These are phyloP conservation scores for Nematolebias whitei DNA, from an alignment of 2,113 vertebrate genomes.

Conservation along the genomic window DNA sequence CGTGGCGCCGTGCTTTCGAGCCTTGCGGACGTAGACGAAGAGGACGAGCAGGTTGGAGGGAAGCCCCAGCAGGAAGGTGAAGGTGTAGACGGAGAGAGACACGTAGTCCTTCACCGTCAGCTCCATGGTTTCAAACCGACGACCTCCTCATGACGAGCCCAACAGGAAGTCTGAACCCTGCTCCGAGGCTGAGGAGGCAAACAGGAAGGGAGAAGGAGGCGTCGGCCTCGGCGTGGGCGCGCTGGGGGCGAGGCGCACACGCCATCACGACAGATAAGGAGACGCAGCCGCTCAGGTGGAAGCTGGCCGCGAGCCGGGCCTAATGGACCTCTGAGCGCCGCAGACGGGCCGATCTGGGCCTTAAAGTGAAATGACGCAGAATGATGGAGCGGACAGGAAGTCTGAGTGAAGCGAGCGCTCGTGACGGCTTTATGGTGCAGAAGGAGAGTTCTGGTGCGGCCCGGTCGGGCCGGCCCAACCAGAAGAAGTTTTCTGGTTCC, in stretches of 20 bases:
- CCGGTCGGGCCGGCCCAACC: conserved; percentile 13
- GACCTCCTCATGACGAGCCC: conserved; percentile 13
- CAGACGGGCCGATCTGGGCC: too few relatives aligned
- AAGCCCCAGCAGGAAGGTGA: conserved; percentile 82
- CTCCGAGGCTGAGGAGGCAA: background rate
- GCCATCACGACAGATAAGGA: conserved; percentile 64
- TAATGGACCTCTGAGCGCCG: conserved; percentile 65
- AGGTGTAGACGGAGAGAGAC: conserved; percentile 67
- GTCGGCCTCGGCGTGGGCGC: conserved; percentile 32
- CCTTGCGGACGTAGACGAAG: conserved; percentile 77
- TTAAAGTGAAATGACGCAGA: conserved; percentile 84
- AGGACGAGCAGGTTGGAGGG: conserved; percentile 82
- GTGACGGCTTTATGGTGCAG: conserved; percentile 46
- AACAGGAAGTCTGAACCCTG: fast-evolving
- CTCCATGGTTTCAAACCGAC: conserved; percentile 37
- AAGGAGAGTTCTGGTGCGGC: conserved; percentile 1
- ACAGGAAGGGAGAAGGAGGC: conserved; percentile 24
- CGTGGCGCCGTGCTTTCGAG: conserved; percentile 74
- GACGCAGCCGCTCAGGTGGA: conserved; percentile 59
- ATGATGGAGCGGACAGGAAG: conserved; percentile 77
- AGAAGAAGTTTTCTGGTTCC: too few relatives aligned
- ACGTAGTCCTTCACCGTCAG: conserved; percentile 40
- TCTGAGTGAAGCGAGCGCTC: conserved; percentile 55
- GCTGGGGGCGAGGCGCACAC: conserved; percentile 47
- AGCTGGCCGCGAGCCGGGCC: conserved; percentile 53